Evolutionary conservation across 1,140 invertebrate species (phyloP).

Genomic region (Zaprionus ornatus): DNA sequence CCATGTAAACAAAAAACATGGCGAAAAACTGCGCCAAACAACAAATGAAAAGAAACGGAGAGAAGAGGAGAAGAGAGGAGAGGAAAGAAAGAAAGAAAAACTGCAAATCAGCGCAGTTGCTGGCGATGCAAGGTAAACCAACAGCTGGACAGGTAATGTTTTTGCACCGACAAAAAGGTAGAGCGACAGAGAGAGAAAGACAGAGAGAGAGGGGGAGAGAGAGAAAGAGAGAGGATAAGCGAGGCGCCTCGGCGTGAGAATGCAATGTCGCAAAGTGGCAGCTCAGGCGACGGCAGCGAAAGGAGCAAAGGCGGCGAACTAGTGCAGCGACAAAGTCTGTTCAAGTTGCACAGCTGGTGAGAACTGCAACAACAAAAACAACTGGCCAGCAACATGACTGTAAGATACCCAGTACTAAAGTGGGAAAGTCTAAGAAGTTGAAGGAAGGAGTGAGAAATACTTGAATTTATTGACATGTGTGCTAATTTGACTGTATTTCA

Average conservation of each 20-base stretch:
- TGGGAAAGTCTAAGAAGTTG: background rate
- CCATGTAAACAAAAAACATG: conserved; percentile 71
- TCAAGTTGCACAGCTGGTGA: conserved; percentile 58
- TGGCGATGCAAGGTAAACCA: conserved; percentile 66
- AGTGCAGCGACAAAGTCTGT: conserved; percentile 69
- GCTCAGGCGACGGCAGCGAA: conserved; percentile 45
- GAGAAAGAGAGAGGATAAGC: conserved; percentile 1
- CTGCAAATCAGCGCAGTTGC: conserved; percentile 73
- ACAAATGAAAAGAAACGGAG: conserved; percentile 29
- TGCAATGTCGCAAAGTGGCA: conserved; percentile 55
- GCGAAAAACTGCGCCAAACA: conserved; percentile 27
- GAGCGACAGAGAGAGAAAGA: background rate
- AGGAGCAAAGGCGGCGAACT: conserved; percentile 61
- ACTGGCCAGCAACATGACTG: conserved; percentile 24
- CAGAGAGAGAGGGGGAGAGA: background rate
- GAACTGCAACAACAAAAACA: conserved; percentile 43
- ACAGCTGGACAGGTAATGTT: conserved; percentile 43
- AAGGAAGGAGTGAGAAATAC: no score
- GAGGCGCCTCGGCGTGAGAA: conserved; percentile 21
- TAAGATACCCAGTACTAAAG: background rate
- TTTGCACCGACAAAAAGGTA: background rate
- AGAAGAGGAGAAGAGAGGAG: conserved; percentile 22
- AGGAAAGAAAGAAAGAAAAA: conserved; percentile 72
- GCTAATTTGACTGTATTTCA: background rate
- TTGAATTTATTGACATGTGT: no score